Evolutionary conservation across 2,797 vertebrate genomes (phyloP), one percentile per base, ranked within the genome.

Genomic region (Knipowitschia caucasica): DNA sequence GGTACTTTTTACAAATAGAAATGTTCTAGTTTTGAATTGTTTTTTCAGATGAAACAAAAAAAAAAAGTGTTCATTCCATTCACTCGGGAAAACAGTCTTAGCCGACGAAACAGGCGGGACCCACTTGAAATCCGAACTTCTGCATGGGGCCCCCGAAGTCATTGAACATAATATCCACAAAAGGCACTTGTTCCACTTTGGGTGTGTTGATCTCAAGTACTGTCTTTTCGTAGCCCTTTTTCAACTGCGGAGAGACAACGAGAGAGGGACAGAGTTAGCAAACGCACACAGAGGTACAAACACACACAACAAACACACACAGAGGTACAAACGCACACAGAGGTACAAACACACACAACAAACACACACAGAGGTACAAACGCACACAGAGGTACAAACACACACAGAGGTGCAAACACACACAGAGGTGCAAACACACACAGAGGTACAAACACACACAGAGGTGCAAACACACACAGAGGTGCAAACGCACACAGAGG

Each of bases 51-150:
- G 83, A 85, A 78, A 85, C 81, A 87, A 88, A 78, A 82, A 89
- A 77, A 74, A 83, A 78, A 74, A 66, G 82, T 69, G 80, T 38
- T 76, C 59, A 73, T 73, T 84, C 77, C 77, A 69, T 75, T 78
- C 83, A 76, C 75, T 85, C 75, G 67, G 77, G 79, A n/a, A 71
- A 85, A 90, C 78, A 88, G 88, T 91, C 87, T 95, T 91, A 99
- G 91, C 97, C 97, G 83, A 96, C 78, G 91, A 98, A 99, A 89
- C 97, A 99, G 83, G 95, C 97, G 2, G 95, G 95, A 85, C 97
- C 97, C 88, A 99, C 94, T 92, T 99, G 95, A 27, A 99, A 99
- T 78, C 96, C 97, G 42, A 99, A 99, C 89, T 99, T 99, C 93
- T 99, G 97, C 35, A 92, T 86, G 0, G 93, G 80, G 55, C 95